phyloP scores from a whole-genome alignment of 1,140 invertebrate species.

The Oreohelix idahoensis region DNA sequence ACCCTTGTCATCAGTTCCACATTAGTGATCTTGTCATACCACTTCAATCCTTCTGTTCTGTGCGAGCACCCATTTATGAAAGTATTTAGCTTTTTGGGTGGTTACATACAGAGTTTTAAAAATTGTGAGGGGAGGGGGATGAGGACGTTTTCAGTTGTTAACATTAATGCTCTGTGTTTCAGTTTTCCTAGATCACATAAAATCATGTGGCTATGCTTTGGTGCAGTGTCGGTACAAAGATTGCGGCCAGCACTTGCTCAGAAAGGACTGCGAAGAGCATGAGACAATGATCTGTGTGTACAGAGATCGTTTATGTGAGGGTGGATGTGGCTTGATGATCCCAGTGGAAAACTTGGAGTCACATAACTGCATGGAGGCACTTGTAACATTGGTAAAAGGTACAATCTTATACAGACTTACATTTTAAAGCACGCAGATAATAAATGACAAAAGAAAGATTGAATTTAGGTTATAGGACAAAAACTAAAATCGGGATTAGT shows the following conservation, averaged over 20 bases:
- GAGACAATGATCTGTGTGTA: conserved; percentile 49
- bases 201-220: background rate
- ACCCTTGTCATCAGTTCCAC: too few relatives aligned
- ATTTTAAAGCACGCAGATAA: too few relatives aligned
- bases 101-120: too few relatives aligned
- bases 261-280: conserved; percentile 48
- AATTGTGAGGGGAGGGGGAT: too few relatives aligned
- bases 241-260: conserved; percentile 44
- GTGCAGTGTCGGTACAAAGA: conserved; percentile 38
- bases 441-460: too few relatives aligned
- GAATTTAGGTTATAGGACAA: too few relatives aligned
- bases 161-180: background rate
- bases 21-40: too few relatives aligned
- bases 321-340: conserved; percentile 50
- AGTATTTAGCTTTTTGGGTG: too few relatives aligned
- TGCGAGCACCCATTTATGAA: too few relatives aligned
- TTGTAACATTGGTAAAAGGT: conserved; percentile 48
- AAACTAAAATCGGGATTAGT: too few relatives aligned
- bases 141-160: background rate
- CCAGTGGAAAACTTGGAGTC: conserved; percentile 37
- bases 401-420: too few relatives aligned
- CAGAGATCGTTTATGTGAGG: conserved; percentile 46
- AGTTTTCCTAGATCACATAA: conserved; percentile 10
- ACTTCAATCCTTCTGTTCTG: too few relatives aligned
- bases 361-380: conserved; percentile 51